phyloP scores from a whole-genome alignment of 2,113 vertebrate species.

The Amazona guildingii region DNA sequence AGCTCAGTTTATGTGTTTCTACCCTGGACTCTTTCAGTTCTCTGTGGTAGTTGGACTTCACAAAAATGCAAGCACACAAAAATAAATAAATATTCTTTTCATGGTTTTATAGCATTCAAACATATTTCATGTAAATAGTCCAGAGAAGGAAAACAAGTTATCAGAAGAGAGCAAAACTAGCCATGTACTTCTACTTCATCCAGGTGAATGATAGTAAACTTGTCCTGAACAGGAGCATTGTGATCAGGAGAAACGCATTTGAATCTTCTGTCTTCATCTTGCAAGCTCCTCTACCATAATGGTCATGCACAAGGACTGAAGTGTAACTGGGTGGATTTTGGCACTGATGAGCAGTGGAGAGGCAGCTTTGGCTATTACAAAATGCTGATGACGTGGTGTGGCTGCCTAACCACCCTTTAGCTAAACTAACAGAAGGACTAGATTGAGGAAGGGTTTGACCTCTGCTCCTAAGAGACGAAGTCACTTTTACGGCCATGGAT shows the following conservation, averaged over 20 bases:
- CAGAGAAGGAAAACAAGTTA: neutral
- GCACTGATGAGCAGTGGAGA: neutral
- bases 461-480: neutral
- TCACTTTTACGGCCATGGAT: neutral
- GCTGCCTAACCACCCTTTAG: neutral
- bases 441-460: neutral
- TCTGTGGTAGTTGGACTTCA: neutral
- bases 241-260: neutral
- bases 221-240: neutral
- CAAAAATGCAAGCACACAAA: neutral
- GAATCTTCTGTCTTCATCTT: neutral
- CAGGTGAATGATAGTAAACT: neutral
- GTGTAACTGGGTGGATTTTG: neutral
- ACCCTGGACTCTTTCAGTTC: neutral
- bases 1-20: neutral
- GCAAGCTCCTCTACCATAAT: neutral
- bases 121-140: neutral
- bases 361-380: neutral
- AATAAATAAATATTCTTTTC: neutral
- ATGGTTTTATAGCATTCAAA: neutral
- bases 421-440: neutral
- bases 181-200: fast-evolving
- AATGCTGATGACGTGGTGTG: neutral
- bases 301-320: neutral
- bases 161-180: neutral